These are phyloP conservation scores for Adoxophyes honmai DNA, from an alignment of 1,140 invertebrate species.

Conservation along the genomic window DNA sequence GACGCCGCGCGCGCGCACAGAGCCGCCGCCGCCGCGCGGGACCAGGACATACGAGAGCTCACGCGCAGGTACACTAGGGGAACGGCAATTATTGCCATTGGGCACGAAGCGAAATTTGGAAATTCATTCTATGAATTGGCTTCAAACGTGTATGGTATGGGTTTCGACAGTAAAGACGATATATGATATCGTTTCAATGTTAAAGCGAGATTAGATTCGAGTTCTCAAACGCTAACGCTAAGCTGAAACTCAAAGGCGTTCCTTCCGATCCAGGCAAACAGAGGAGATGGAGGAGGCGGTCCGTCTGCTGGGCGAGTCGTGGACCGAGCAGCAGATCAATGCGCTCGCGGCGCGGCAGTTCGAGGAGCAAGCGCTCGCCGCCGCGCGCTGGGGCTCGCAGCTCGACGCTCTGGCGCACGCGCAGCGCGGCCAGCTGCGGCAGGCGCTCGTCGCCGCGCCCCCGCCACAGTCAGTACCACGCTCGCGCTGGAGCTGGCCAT, in stretches of 20 bases:
- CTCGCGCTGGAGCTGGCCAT: too few species aligned
- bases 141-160: too few species aligned
- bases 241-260: too few species aligned
- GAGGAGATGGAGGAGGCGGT: slow-evolving; percentile 88
- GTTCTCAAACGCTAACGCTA: too few species aligned
- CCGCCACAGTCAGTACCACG: slow-evolving; percentile 79
- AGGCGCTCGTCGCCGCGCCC: slow-evolving; percentile 85
- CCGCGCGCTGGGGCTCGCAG: slow-evolving; percentile 87
- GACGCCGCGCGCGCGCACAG: background rate
- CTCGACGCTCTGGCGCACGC: slow-evolving; percentile 84
- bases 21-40: slow-evolving; percentile 41
- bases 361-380: slow-evolving; percentile 86
- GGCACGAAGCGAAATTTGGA: too few species aligned
- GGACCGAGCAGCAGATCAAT: slow-evolving; percentile 88
- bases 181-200: too few species aligned
- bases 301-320: slow-evolving; percentile 79
- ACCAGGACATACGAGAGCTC: slow-evolving; percentile 81
- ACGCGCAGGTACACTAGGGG: slow-evolving; percentile 84
- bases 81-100: too few species aligned
- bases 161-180: too few species aligned
- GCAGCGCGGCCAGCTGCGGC: slow-evolving; percentile 85
- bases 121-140: too few species aligned
- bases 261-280: slow-evolving; percentile 78
- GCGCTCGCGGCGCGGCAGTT: slow-evolving; percentile 85
- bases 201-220: too few species aligned